phyloP scores from a whole-genome alignment of 1,140 invertebrate species.

The Neoseiulus cucumeris region DNA sequence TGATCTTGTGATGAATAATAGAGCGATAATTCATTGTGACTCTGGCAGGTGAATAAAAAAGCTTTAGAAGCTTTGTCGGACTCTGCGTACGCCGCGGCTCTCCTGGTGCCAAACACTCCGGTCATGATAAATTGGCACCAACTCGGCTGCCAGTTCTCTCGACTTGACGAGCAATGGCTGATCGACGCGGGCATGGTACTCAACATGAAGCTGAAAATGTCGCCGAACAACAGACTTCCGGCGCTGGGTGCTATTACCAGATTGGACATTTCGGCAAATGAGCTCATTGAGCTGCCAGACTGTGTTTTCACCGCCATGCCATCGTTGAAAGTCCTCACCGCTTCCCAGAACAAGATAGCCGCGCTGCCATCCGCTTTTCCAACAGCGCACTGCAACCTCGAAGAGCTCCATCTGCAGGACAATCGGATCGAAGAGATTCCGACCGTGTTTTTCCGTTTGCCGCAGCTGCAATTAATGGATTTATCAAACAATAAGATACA shows the following conservation, averaged over 20 bases:
- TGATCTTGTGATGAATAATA: too few species aligned
- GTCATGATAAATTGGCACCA: slow-evolving; percentile 86
- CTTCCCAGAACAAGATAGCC: slow-evolving; percentile 67
- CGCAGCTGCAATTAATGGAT: slow-evolving; percentile 57
- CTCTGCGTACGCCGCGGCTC: slow-evolving; percentile 7
- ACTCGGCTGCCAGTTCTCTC: slow-evolving; percentile 40
- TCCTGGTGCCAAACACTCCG: slow-evolving; percentile 31
- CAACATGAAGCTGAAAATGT: slow-evolving; percentile 56
- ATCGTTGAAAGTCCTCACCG: slow-evolving; percentile 54
- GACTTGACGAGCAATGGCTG: slow-evolving; percentile 51
- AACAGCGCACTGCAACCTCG: slow-evolving; percentile 32
- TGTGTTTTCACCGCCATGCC: slow-evolving; percentile 54
- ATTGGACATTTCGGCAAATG: slow-evolving; percentile 79
- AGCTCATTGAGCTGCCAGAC: slow-evolving; percentile 52
- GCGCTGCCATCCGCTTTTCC: slow-evolving; percentile 35
- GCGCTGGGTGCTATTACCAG: slow-evolving; percentile 73
- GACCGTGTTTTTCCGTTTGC: slow-evolving; percentile 50
- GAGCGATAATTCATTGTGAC: slow-evolving; percentile 20
- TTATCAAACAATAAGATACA: slow-evolving; percentile 85
- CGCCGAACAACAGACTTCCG: slow-evolving; percentile 37
- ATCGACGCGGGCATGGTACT: slow-evolving; percentile 54
- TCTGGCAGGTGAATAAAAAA: slow-evolving; percentile 52
- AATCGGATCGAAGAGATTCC: slow-evolving; percentile 63
- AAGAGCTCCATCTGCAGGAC: slow-evolving; percentile 67
- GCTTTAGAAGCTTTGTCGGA: slow-evolving; percentile 40